These are phyloP conservation scores for Mobula hypostoma DNA, from an alignment of 2,113 vertebrate genomes.

Conservation along the genomic window DNA sequence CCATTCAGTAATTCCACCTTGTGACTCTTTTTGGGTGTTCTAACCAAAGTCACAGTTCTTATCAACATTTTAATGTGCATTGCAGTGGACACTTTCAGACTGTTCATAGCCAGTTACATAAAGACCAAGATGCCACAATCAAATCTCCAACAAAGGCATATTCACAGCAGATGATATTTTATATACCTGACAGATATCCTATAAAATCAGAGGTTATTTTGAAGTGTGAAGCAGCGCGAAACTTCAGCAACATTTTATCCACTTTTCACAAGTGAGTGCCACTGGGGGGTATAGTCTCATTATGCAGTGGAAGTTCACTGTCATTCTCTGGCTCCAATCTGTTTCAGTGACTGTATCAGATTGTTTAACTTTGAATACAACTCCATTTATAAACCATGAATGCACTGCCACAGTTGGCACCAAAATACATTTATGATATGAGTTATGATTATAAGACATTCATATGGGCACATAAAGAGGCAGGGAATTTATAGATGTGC, in stretches of 20 bases:
- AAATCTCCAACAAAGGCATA: background rate
- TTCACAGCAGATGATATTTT: background rate
- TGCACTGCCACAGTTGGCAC: background rate
- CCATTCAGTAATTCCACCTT: no score
- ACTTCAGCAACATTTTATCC: no score
- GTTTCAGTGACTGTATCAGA: background rate
- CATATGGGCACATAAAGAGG: no score
- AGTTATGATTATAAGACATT: no score
- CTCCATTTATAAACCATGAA: background rate
- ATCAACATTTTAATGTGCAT: no score
- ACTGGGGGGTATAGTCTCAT: background rate
- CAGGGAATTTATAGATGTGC: no score
- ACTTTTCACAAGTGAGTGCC: background rate
- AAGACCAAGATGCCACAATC: background rate
- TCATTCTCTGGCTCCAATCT: background rate
- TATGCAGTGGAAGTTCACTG: background rate
- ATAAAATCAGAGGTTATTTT: background rate
- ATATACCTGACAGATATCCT: background rate
- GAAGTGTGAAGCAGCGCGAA: no score
- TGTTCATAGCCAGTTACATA: no score
- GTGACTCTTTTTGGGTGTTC: no score
- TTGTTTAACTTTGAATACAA: background rate
- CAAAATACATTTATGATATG: background rate
- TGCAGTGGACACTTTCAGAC: no score
- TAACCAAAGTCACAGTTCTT: no score